Evolutionary conservation across 2,888 invertebrate genomes (phyloP), one percentile per base, ranked within the genome.

Genomic region (Chymomyza fuscimana): DNA sequence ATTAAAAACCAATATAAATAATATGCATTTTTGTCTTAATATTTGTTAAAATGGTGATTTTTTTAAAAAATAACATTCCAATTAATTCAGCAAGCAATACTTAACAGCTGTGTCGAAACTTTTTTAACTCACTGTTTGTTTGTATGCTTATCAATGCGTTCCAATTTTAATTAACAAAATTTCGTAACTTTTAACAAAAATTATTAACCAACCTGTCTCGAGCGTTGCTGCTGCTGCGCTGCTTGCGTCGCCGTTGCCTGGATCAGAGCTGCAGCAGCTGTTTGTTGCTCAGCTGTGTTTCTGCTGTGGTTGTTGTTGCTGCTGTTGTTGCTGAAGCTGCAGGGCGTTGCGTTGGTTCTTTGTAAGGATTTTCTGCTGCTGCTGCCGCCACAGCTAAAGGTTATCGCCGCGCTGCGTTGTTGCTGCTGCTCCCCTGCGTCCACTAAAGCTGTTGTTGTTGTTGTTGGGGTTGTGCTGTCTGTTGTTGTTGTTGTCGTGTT

Each of bases 301-400:
- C 19, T 72, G 67, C 15, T 72, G 62, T 32, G 16, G 63, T 61
- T 67, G 67, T 29, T 67, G 62, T 19, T 19, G 19, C 29, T 63
- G 12, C 29, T 63, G 12, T 65, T 58, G 52, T 40, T 63, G 15
- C 29, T 63, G 29, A 16, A 19, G 62, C n/a, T 52, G 56, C n/a
- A 46, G 54, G 12, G 56, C 25, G 36, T 63, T 32, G 12, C 16
- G 19, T 7, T n/a, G 52, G 36, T 12, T 61, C 46, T 65, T 25
- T 51, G 65, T 59, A 32, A 50, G 59, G 59, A 16, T 65, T 65
- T 65, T 59, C 58, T 50, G 29, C 46, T 65, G 65, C 65, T 51
- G 61, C 32, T 32, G 32, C 70, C 59, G 65, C 50, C 56, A 60
- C 69, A 64, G 70, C 61, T 70, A 70, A 70, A 70, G 65, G 70